Base-by-base conservation (phyloP, 2,113 vertebrate genomes). In the Pimephales promelas region DNA sequence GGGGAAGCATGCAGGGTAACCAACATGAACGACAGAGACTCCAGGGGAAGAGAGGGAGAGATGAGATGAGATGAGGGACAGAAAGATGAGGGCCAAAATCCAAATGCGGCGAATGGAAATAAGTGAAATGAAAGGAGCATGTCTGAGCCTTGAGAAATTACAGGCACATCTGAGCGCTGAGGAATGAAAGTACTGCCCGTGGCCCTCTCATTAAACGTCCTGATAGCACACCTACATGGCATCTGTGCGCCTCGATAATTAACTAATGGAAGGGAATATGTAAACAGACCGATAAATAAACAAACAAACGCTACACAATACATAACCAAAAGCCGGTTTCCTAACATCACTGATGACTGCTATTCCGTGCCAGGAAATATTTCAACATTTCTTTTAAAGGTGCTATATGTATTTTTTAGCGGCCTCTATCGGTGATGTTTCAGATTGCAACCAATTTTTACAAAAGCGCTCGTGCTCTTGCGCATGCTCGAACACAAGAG, bases 191-290 rank as follows among this genome's bases (percentile, higher is more conserved):
- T n/a, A 16, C 47, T 59, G 56, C 34, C 36, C 43, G 10, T 49
- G 52, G 40, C 70, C 81, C 24, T 68, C 54, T 83, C 73, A 66
- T 72, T n/a, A 57, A 22, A 36, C 72, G 20, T 45, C 20, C 66
- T 83, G 70, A 83, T 84, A 86, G 62, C 62, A 68, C n/a, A 68
- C 72, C 77, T 45, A 82, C 62, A 75, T 52, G 81, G 47, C 78
- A 84, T 79, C 73, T 83, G 79, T 72, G 10, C 34, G 16, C 82
- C 79, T 83, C 72, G 78, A 72, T 81, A 84, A 84, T 86, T 72
- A 82, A 84, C 64, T 82, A 56, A 77, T 80, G 57, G 75, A 81
- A 81, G 59, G 47, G 74, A 87, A 84, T 87, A 82, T 84, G 62
- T 84, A 36, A 78, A 74, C 68, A 85, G 47, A 57, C 31, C 1